A percentile compares a stretch with the other conserved stretches of the same genome.
Conservation (phyloP, 2,797 vertebrate species). For the Enteromius paludinosus region DNA sequence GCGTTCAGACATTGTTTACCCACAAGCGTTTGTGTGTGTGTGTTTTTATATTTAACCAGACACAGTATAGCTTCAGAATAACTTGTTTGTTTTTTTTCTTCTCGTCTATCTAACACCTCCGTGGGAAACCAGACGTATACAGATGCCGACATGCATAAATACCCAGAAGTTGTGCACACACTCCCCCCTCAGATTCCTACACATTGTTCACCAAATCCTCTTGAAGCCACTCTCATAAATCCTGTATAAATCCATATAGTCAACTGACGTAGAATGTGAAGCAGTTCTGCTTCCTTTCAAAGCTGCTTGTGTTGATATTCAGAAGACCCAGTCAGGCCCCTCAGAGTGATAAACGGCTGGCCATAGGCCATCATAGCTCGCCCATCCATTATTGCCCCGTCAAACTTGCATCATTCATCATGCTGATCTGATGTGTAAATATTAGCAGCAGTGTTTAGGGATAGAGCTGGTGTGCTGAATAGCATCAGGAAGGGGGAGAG, state of each 20-base stretch:
- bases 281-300: slow-evolving; percentile 47
- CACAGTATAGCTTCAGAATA: slow-evolving; percentile 15
- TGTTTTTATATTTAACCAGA: slow-evolving; percentile 29
- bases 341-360: slow-evolving; percentile 57
- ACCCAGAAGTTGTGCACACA: slow-evolving; percentile 3
- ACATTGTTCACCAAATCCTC: slow-evolving; percentile 24
- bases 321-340: slow-evolving; percentile 40
- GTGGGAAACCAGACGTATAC: slow-evolving; percentile 29
- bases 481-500: not conserved
- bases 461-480: slow-evolving; percentile 12
- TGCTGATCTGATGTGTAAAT: slow-evolving; percentile 53
- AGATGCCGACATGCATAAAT: slow-evolving; percentile 11
- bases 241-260: slow-evolving; percentile 47
- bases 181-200: slow-evolving; percentile 5
- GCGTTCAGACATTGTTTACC: slow-evolving; percentile 14
- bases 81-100: slow-evolving; percentile 15
- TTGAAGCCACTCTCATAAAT: slow-evolving; percentile 19
- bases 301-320: slow-evolving; percentile 53
- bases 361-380: slow-evolving; percentile 46
- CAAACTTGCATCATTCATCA: slow-evolving; percentile 58
- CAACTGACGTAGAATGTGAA: slow-evolving; percentile 15
- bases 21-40: slow-evolving; percentile 4
- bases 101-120: slow-evolving; percentile 26
- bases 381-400: slow-evolving; percentile 56
- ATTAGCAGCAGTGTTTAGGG: slow-evolving; percentile 46